phyloP scores from a whole-genome alignment of 1,140 invertebrate genomes.

The Sitobion miscanthi region DNA sequence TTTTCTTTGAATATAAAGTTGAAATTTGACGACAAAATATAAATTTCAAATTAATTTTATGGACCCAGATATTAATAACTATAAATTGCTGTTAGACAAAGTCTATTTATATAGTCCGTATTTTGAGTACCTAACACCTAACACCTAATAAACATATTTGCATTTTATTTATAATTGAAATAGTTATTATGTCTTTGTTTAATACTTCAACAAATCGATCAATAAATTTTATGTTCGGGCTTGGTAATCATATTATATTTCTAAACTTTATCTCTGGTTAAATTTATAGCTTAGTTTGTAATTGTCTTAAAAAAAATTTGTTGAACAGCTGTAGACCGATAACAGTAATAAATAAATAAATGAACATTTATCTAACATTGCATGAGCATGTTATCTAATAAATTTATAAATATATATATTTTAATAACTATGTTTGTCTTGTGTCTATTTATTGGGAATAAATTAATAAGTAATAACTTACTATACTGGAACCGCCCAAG shows the following conservation, averaged over 20 bases:
- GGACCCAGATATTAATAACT: too few species aligned
- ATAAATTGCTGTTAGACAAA: too few species aligned
- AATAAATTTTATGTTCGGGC: background rate
- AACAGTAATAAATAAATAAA: slow-evolving; percentile 16
- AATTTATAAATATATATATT: background rate
- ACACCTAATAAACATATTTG: background rate
- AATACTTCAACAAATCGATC: background rate
- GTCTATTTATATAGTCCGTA: background rate
- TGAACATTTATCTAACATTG: background rate
- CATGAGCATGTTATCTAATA: background rate
- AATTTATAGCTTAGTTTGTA: background rate
- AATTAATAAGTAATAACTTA: background rate
- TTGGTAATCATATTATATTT: background rate
- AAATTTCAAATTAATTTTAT: too few species aligned
- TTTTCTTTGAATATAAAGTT: too few species aligned
- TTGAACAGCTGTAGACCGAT: background rate
- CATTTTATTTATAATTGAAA: background rate
- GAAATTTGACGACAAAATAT: too few species aligned
- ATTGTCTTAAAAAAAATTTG: background rate
- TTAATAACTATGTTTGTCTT: background rate
- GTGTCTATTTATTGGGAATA: background rate
- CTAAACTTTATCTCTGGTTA: too few species aligned
- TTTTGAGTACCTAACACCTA: background rate
- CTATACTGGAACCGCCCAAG: too few species aligned
- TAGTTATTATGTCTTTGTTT: background rate